A percentile compares a stretch with the other conserved stretches of the same genome.
Conservation (phyloP, 2,888 invertebrate species). For the Drosophila conformis region DNA sequence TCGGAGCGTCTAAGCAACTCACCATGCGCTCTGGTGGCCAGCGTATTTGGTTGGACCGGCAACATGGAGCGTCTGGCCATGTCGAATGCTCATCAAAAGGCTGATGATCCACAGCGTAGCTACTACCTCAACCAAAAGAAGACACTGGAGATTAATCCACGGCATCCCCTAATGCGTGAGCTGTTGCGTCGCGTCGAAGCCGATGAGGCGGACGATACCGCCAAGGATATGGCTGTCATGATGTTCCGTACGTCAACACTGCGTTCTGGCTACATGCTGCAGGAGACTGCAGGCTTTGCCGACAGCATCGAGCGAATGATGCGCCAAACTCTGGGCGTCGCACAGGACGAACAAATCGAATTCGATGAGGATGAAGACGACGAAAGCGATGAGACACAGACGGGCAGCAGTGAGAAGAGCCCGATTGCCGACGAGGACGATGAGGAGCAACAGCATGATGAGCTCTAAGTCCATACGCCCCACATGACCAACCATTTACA, state of each 20-base stretch:
- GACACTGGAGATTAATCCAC: slow-evolving; percentile 98
- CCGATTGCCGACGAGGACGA: slow-evolving; percentile 83
- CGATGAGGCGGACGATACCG: slow-evolving; percentile 91
- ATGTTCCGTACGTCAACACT: slow-evolving; percentile 97
- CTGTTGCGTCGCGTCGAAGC: slow-evolving; percentile 92
- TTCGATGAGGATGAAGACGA: slow-evolving; percentile 85
- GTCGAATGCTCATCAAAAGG: slow-evolving; percentile 98
- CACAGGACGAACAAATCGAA: slow-evolving; percentile 89
- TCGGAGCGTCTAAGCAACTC: slow-evolving; percentile 96
- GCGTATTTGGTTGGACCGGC: slow-evolving; percentile 99
- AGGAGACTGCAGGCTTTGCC: slow-evolving; percentile 94
- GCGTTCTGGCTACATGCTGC: slow-evolving; percentile 96
- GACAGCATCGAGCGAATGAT: slow-evolving; percentile 96
- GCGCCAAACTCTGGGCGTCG: slow-evolving; percentile 91
- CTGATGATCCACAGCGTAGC: slow-evolving; percentile 95
- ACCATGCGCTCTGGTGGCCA: slow-evolving; percentile 98
- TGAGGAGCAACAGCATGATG: slow-evolving; percentile 87
- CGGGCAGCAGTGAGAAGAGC: slow-evolving; percentile 83
- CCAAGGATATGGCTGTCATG: slow-evolving; percentile 93
- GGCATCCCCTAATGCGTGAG: slow-evolving; percentile 97
- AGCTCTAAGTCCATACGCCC: slow-evolving; percentile 85
- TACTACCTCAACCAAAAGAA: slow-evolving; percentile 97
- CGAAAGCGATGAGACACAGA: slow-evolving; percentile 82
- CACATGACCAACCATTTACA: slow-evolving; percentile 6
- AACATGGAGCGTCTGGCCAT: slow-evolving; percentile 99